Base-by-base conservation (phyloP, 2,888 invertebrate species). In the Ashinkailepas kermadecensis region DNA sequence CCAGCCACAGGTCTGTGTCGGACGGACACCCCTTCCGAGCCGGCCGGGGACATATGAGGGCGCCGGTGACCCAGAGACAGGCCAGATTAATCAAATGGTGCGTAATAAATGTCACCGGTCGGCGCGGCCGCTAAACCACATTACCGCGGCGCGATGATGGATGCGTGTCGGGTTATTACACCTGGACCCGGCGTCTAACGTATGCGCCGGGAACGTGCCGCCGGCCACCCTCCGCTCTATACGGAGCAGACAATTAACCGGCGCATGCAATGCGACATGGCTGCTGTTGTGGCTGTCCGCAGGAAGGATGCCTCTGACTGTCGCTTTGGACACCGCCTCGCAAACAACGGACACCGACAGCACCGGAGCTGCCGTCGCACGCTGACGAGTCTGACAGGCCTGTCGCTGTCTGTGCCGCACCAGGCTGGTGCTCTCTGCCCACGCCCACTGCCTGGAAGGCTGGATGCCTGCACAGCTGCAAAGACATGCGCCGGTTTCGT, bases 101-200 rank as follows among this genome's bases (percentile, higher is more conserved):
- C 18, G 56, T 74, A 74, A 74, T 74, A 74, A 74, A 74, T 74
- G 74, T 56, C 54, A 54, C 54, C 21, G 74, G 15, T 56, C 18
- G 74, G 8, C 74, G 39, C 74, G 74, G 9, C 74, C 18, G 74
- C 54, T 74, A 74, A 74, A 74, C 74, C 56, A 21, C 74, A 74
- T 74, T 74, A 74, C 74, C 15, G 13, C 39, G 54, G 15, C 10
- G 74, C 74, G 15, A 74, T 74, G 74, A 74, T 74, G 74, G 54
- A 74, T 74, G 4, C 12, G 6, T 1, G 54, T 6, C 9, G 74
- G 23, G 23, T 74, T 74, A 74, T 74, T 74, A 74, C 74, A 74
- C 74, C 74, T 74, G 74, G 18, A 10, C 18, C 74, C 21, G 74
- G 74, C 56, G 23, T 23, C 54, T 74, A 56, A 54, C 13, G 56